Percentiles rank a stretch among this genome's conserved stretches.
phyloP scores from a whole-genome alignment of 2,797 vertebrate genomes.

The Karalla daura region DNA sequence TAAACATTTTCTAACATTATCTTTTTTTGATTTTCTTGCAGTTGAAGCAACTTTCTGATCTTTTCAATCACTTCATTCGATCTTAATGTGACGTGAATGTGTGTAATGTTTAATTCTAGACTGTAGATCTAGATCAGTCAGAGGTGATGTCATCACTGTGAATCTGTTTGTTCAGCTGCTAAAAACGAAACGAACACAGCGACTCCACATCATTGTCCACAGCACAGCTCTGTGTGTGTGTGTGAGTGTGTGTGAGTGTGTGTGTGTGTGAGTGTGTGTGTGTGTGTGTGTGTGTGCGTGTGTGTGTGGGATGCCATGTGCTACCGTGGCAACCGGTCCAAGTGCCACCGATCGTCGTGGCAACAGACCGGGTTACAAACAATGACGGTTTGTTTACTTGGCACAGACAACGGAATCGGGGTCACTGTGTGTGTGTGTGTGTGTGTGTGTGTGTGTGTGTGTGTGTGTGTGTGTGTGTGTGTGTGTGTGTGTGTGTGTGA shows the following conservation, averaged over 20 bases:
- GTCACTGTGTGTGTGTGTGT: slow-evolving; percentile 18
- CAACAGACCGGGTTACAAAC: slow-evolving; percentile 48
- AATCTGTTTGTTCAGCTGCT: too few species aligned
- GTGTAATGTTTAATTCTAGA: too few species aligned
- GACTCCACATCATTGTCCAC: too few species aligned
- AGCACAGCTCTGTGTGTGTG: too few species aligned
- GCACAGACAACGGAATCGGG: slow-evolving; percentile 31
- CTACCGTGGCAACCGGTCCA: slow-evolving; percentile 41
- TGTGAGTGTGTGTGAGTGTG: slow-evolving; percentile 20
- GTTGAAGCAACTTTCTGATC: too few species aligned
- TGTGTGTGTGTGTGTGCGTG: slow-evolving; percentile 31
- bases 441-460: slow-evolving; percentile 8
- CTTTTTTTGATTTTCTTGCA: too few species aligned
- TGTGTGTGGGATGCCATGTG: slow-evolving; percentile 16
- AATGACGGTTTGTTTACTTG: slow-evolving; percentile 67
- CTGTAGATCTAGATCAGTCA: too few species aligned
- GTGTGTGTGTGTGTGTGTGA: not conserved
- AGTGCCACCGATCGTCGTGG: slow-evolving; percentile 29
- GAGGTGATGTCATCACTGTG: too few species aligned
- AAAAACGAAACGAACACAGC: too few species aligned
- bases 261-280: slow-evolving; percentile 10
- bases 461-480: slow-evolving; percentile 12
- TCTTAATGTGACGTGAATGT: too few species aligned
- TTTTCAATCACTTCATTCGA: too few species aligned
- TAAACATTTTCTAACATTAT: too few species aligned